Percentiles rank a stretch among this genome's conserved stretches.
Evolutionary conservation across 2,888 invertebrate genomes (phyloP).

Genomic region (Chirona hameri): DNA sequence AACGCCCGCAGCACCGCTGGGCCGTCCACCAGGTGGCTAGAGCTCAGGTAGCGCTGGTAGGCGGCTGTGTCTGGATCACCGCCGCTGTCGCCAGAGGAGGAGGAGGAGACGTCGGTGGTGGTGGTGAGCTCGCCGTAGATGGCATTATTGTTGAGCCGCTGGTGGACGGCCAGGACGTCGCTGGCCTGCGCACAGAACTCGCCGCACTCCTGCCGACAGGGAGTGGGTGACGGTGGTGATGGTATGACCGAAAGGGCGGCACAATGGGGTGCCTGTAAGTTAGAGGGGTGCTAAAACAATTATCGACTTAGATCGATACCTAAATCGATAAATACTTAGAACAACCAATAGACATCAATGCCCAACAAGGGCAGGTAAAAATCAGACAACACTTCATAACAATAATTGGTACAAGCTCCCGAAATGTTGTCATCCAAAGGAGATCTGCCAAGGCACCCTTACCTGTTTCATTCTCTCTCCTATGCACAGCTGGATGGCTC

Average conservation of each 20-base stretch:
- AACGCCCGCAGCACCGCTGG: not conserved
- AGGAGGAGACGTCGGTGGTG: not conserved
- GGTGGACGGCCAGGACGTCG: slow-evolving; percentile 35
- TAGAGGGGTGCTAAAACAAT: too few species aligned
- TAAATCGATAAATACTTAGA: too few species aligned
- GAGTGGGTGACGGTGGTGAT: not conserved
- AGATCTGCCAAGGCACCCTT: too few species aligned
- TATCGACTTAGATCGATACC: too few species aligned
- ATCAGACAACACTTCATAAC: too few species aligned
- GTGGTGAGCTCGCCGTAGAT: not conserved
- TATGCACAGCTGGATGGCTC: not conserved
- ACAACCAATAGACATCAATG: too few species aligned
- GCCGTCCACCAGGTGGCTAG: not conserved
- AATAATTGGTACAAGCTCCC: too few species aligned
- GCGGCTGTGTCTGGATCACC: not conserved
- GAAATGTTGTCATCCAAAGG: too few species aligned
- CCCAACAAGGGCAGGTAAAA: too few species aligned
- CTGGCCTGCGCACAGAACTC: slow-evolving; percentile 38
- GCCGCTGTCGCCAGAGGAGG: not conserved
- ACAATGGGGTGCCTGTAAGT: too few species aligned
- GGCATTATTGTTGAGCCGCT: not conserved
- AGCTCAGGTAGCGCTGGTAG: not conserved
- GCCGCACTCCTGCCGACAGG: slow-evolving; percentile 35
- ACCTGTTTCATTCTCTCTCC: not conserved
- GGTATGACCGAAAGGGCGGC: too few species aligned